Evolutionary conservation across 2,113 vertebrate genomes (phyloP), one percentile per base, ranked within the genome.

Genomic region (Thermophis baileyi): DNA sequence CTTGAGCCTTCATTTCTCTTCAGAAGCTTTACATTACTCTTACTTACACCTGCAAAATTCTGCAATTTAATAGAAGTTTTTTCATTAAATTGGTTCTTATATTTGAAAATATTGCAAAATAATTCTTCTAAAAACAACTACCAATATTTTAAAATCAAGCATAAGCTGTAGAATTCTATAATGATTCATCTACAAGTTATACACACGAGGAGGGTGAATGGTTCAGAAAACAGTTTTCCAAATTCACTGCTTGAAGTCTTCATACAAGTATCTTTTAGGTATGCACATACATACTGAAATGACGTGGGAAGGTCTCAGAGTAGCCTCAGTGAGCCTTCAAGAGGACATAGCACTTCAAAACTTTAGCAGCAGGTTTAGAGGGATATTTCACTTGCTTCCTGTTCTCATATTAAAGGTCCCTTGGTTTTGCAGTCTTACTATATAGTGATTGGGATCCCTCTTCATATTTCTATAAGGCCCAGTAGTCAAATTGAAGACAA

Each of bases 1-100:
- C 85, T 97, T 50, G 96, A 90, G 93, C 94, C 96, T 96, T 97
- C 97, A 95, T 97, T 98, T 96, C 98, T 97, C 94, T 97, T 98
- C 96, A 98, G 1, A 92, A 98, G 97, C 74, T 97, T 98, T 93
- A 98, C 95, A 93, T 93, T 97, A 94, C 91, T 95, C 92, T 97
- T 97, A 96, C 95, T 95, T 94, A 94, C 27, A 87, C 94, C 96
- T 95, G 95, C 49, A 92, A 97, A 96, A 94, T 95, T 97, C 98
- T 98, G 94, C 97, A 94, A 96, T 88, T 81, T 96, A 93, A 96
- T 74, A 91, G 69, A 86, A 94, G 85, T 74, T 95, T 94, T 92
- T 91, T 94, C 92, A 81, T 94, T 89, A 92, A 4, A 88, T 10
- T 60, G 87, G 86, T 89, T 86, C 35, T 63, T 53, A 9, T 20